Conservation (phyloP, 2,113 vertebrate genomes). For the Nycticryphes semicollaris region DNA sequence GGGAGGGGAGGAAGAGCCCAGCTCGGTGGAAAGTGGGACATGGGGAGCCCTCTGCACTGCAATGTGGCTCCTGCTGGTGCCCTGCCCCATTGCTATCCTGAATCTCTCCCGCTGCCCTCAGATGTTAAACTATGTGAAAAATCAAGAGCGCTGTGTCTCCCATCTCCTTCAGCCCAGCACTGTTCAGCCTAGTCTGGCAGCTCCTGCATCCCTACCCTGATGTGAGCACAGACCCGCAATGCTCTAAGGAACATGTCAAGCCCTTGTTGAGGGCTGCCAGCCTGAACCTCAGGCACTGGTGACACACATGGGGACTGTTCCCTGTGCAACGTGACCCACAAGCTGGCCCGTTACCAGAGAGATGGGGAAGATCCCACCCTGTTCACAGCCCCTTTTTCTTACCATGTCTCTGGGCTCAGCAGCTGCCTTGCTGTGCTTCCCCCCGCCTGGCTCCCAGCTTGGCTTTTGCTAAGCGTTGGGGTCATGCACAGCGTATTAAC, state of each 20-base stretch:
- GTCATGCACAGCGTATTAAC: conserved; percentile 55
- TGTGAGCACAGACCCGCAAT: background rate
- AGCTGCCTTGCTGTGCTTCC: background rate
- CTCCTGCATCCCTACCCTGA: background rate
- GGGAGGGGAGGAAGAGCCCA: background rate
- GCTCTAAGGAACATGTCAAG: background rate
- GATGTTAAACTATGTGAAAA: background rate
- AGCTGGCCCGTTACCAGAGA: background rate
- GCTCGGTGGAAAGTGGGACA: background rate
- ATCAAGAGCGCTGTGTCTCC: background rate
- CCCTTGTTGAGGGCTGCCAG: background rate
- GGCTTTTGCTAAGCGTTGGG: background rate
- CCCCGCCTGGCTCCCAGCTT: conserved; percentile 14
- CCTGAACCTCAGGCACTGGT: background rate
- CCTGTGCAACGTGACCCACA: rapidly evolving
- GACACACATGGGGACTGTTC: background rate
- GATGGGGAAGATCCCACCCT: background rate
- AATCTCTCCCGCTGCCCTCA: background rate
- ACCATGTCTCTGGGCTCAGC: background rate
- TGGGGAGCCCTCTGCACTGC: background rate
- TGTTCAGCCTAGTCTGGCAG: background rate
- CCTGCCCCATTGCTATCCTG: background rate
- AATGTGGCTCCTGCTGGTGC: background rate
- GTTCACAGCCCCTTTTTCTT: background rate
- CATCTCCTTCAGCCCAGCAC: background rate